These are phyloP conservation scores for Pseudomyrmex cubaensis DNA, from an alignment of 1,140 invertebrate genomes.

Conservation along the genomic window DNA sequence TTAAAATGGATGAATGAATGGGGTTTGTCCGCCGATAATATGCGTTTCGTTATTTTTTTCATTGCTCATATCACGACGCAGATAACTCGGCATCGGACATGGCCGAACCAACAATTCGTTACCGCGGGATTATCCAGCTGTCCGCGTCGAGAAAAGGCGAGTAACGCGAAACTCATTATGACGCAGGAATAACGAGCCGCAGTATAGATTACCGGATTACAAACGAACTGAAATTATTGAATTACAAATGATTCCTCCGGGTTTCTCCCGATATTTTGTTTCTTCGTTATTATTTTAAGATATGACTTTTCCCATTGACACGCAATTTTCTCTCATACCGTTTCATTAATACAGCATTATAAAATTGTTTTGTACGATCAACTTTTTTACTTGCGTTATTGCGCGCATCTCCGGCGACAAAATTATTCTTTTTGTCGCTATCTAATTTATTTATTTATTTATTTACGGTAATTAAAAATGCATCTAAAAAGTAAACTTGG, in stretches of 20 bases:
- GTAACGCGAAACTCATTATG: constrained; percentile 79
- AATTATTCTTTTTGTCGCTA: background rate
- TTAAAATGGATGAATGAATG: constrained; percentile 39
- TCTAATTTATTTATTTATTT: background rate
- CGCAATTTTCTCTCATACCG: constrained; percentile 4
- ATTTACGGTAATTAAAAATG: background rate
- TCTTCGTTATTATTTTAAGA: constrained; percentile 50
- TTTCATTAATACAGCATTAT: background rate
- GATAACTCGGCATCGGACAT: constrained; percentile 47
- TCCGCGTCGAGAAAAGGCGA: constrained; percentile 69
- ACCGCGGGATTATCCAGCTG: constrained; percentile 69
- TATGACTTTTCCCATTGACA: constrained; percentile 13
- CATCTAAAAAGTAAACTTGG: no score
- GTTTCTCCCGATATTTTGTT: constrained; percentile 44
- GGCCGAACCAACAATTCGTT: constrained; percentile 69
- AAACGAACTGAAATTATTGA: constrained; percentile 77
- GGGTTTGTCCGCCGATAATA: constrained; percentile 42
- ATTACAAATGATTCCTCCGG: constrained; percentile 73
- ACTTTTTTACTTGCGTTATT: no score
- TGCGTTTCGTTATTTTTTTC: constrained; percentile 58
- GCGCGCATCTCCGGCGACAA: background rate
- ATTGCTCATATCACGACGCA: constrained; percentile 62
- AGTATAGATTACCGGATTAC: constrained; percentile 77
- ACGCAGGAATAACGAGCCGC: constrained; percentile 75
- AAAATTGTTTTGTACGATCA: background rate